Evolutionary conservation across 1,140 invertebrate species (phyloP), one percentile per base, ranked within the genome.

Genomic region (Macrobrachium rosenbergii): DNA sequence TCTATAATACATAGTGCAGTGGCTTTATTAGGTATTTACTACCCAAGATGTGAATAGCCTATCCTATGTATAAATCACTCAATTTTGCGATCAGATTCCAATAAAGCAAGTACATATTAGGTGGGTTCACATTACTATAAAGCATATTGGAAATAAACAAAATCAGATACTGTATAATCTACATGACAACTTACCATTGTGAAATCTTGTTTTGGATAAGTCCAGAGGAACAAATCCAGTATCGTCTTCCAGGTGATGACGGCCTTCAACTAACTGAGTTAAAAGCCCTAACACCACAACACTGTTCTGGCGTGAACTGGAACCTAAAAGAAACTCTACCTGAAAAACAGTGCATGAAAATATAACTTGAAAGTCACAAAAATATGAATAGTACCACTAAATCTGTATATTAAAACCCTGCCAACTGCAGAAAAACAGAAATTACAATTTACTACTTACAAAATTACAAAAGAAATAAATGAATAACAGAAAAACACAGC

Each of bases 191-290:
- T 80, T 10, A 89, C 89, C 89, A 2, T 76, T 73, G 63, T 89
- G 85, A 52, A 89, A 90, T n/a, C 88, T 88, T 19, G 97, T 95
- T 91, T 95, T 93, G 67, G 93, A 93, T 76, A 99, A 93, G 92
- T 99, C 95, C 19, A 99, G 90, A 87, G 95, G 93, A 0, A 99
- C 94, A 89, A 94, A 94, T 14, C 98, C 98, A 73, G 95, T 97
- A 5, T 95, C 95, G 92, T 99, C 98, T 94, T 99, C 98, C 75
- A 99, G 92, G 92, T 94, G 96, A 93, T 95, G 97, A 91, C 96
- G 95, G 10, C 96, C 96, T 93, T 99, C 97, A 90, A 95, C 96
- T 19, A 98, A 91, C 91, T 98, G 96, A 16, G 96, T 95, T 0
- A 99, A 92, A 90, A 98, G 93, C 6, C 98, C 98, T 82, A 99